A percentile compares a stretch with the other conserved stretches of the same genome.
Conservation (phyloP, 2,113 vertebrate genomes). For the human (Homo sapiens) region GRCh38 chr12:20642001-20642500, state of each 20-base stretch:
- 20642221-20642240: not conserved
- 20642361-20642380: not conserved
- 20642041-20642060: not conserved
- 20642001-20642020: not conserved
- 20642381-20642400: not conserved
- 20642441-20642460: not conserved
- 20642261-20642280: constrained; percentile 5
- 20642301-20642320: not conserved
- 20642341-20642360: not conserved
- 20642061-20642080: not conserved
- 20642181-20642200: not conserved
- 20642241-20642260: not conserved
- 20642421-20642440: not conserved
- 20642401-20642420: not conserved
- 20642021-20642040: not conserved
- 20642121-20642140: not conserved
- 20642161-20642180: not conserved
- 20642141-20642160: not conserved
- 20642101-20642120: not conserved
- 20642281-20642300: not conserved
- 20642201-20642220: not conserved
- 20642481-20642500: not conserved
- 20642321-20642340: not conserved
- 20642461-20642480: not conserved
- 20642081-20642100: not conserved